phyloP scores from a whole-genome alignment of 2,888 invertebrate genomes.

The Nebria brevicollis region DNA sequence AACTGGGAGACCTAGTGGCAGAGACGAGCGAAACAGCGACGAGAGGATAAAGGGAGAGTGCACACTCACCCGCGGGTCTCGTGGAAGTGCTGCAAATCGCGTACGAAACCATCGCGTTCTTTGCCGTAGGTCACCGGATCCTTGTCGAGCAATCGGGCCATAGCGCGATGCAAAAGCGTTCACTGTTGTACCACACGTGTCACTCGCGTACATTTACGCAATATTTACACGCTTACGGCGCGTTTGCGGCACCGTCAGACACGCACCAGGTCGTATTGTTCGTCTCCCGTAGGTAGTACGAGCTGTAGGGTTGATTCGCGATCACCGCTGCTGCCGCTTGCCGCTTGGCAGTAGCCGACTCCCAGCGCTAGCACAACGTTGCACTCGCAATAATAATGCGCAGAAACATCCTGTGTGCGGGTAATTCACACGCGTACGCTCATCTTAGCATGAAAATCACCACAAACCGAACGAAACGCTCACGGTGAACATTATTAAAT shows the following conservation, averaged over 20 bases:
- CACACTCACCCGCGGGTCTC: constrained; percentile 87
- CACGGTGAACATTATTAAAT: constrained; percentile 48
- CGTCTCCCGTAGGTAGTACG: constrained; percentile 58
- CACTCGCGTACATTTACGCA: constrained; percentile 58
- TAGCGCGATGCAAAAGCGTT: constrained; percentile 58
- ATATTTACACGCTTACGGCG: constrained; percentile 54
- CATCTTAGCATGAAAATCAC: constrained; percentile 50
- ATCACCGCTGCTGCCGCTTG: constrained; percentile 53
- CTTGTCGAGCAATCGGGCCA: constrained; percentile 74
- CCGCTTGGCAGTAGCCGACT: constrained; percentile 62
- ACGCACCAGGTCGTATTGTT: constrained; percentile 54
- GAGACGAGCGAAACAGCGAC: too few relatives aligned
- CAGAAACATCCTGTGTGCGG: constrained; percentile 60
- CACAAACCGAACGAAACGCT: constrained; percentile 49
- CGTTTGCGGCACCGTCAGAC: constrained; percentile 50
- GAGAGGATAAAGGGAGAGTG: background rate
- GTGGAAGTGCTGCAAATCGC: constrained; percentile 90
- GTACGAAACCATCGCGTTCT: constrained; percentile 82
- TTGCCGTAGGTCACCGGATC: constrained; percentile 79
- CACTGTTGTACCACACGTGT: constrained; percentile 56
- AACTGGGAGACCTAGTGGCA: constrained; percentile 13
- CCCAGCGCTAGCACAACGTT: constrained; percentile 65
- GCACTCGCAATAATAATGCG: constrained; percentile 64
- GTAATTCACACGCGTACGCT: constrained; percentile 56
- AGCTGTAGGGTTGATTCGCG: constrained; percentile 50